Conservation (phyloP, 2,888 invertebrate genomes). For the Oxycera nigricornis region DNA sequence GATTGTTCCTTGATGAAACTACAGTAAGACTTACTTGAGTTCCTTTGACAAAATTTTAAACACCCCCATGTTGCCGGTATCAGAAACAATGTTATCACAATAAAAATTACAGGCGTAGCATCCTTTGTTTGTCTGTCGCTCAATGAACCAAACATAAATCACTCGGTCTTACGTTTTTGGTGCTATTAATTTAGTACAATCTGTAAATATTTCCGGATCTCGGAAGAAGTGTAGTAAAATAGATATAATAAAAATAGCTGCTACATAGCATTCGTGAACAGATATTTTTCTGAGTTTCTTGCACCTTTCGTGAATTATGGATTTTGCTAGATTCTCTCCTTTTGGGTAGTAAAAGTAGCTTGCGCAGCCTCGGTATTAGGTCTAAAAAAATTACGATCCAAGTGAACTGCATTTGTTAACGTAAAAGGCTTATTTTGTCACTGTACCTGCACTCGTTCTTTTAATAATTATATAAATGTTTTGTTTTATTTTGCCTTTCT, state of each 20-base stretch:
- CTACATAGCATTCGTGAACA: conserved; percentile 76
- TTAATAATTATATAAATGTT: too few species aligned
- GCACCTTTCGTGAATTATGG: conserved; percentile 73
- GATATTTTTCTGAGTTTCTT: conserved; percentile 76
- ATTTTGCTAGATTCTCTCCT: conserved; percentile 69
- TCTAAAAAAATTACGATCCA: conserved; percentile 55
- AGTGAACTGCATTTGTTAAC: too few species aligned
- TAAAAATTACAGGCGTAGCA: conserved; percentile 76
- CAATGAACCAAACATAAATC: not conserved
- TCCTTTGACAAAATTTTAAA: conserved; percentile 68
- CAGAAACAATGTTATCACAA: conserved; percentile 79
- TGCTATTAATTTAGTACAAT: conserved; percentile 79
- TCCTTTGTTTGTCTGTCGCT: conserved; percentile 68
- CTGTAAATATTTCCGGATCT: conserved; percentile 81
- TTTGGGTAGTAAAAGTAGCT: conserved; percentile 65
- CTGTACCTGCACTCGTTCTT: too few species aligned
- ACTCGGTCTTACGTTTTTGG: conserved; percentile 56
- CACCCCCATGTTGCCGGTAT: conserved; percentile 79
- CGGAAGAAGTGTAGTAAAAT: conserved; percentile 85
- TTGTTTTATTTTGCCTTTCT: too few species aligned
- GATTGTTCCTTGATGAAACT: too few species aligned
- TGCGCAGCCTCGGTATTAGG: conserved; percentile 67
- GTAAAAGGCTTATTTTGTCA: too few species aligned
- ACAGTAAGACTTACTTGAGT: conserved; percentile 33
- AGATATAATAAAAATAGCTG: conserved; percentile 73